Evolutionary conservation across 2,888 invertebrate species (phyloP).

Genomic region (Drosophila neonasuta): DNA sequence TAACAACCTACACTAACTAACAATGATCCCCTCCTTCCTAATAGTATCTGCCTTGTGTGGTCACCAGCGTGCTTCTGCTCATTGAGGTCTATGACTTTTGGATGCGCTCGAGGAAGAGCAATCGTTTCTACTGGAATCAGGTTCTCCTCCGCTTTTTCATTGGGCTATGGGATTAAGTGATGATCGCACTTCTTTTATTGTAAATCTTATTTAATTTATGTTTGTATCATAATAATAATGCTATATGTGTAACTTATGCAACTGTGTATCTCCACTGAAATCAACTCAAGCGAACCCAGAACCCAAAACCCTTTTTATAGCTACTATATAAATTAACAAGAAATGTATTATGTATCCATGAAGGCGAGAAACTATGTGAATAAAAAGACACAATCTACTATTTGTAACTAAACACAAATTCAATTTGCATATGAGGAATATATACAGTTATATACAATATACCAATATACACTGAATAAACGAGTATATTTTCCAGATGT

Average conservation of each 20-base stretch:
- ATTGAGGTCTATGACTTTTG: conserved; percentile 14
- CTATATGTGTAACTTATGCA: conserved; percentile 33
- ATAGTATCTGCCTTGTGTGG: conserved; percentile 21
- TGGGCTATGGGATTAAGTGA: conserved; percentile 10
- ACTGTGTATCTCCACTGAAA: conserved; percentile 50
- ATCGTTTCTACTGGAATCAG: conserved; percentile 10
- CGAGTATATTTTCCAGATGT: conserved; percentile 68
- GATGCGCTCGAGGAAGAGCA: conserved; percentile 10
- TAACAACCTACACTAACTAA: conserved; percentile 14
- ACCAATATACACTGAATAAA: conserved; percentile 39
- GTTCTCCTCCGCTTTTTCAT: neutral
- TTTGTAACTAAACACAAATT: conserved; percentile 58
- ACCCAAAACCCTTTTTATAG: conserved; percentile 32
- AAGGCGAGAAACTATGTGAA: conserved; percentile 57
- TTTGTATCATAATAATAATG: conserved; percentile 47
- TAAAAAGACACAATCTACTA: conserved; percentile 37
- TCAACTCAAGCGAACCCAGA: conserved; percentile 60
- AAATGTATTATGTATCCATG: conserved; percentile 59
- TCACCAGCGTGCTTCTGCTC: conserved; percentile 19
- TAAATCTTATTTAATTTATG: conserved; percentile 52
- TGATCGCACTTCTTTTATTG: conserved; percentile 1
- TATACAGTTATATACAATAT: conserved; percentile 23
- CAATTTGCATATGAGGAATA: conserved; percentile 50
- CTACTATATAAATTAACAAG: conserved; percentile 12
- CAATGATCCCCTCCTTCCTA: conserved; percentile 21